phyloP scores from a whole-genome alignment of 2,888 invertebrate species.

The Eristalis intricaria region DNA sequence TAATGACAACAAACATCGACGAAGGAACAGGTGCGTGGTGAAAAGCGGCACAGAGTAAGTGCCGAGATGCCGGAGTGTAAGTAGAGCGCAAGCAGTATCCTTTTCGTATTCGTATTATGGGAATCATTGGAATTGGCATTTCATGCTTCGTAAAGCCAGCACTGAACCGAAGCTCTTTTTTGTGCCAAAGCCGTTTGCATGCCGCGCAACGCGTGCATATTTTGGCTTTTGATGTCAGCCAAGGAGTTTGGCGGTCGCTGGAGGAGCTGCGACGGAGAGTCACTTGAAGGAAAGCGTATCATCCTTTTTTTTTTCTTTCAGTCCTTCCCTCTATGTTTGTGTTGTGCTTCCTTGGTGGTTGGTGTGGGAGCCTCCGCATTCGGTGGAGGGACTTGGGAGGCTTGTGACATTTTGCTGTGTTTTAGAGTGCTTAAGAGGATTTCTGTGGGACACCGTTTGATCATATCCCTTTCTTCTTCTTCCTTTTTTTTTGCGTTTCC shows the following conservation, averaged over 20 bases:
- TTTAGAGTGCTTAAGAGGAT: slow-evolving; percentile 21
- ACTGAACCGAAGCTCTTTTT: not conserved
- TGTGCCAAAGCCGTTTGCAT: not conserved
- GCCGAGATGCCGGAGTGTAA: not conserved
- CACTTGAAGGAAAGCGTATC: not conserved
- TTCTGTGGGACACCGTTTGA: slow-evolving; percentile 13
- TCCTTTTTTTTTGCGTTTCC: too few relatives aligned
- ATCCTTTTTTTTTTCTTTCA: not conserved
- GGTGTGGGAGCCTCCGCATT: not conserved
- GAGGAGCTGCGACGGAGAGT: not conserved
- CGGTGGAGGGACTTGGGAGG: not conserved
- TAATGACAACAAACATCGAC: not conserved
- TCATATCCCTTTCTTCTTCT: not conserved
- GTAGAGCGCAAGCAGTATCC: not conserved
- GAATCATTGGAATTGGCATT: slow-evolving; percentile 19
- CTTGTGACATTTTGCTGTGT: slow-evolving; percentile 12
- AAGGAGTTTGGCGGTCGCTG: not conserved
- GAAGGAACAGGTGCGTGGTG: not conserved
- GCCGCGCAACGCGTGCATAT: not conserved
- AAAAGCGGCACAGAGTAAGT: not conserved
- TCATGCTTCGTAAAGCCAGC: not conserved
- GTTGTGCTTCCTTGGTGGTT: not conserved
- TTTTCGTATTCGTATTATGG: slow-evolving; percentile 13
- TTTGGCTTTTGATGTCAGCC: slow-evolving; percentile 3
- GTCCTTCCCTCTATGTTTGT: not conserved